Evolutionary conservation across 1,140 invertebrate genomes (phyloP).

Genomic region (Pararge aegeria): DNA sequence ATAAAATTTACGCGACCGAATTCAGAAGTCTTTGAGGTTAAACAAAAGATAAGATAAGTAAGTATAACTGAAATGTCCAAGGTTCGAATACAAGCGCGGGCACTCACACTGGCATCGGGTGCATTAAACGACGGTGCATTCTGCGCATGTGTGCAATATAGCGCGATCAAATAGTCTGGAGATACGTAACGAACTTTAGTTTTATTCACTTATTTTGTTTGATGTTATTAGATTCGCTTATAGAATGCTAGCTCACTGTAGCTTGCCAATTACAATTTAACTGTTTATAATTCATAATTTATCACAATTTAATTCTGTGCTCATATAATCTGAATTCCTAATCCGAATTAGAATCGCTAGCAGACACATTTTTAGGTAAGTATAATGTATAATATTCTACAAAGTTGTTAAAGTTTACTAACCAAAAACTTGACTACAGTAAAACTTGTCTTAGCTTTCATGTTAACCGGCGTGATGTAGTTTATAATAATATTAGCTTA

Average conservation of each 20-base stretch:
- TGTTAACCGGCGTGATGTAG: no score
- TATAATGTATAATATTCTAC: no score
- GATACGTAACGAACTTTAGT: slow-evolving; percentile 22
- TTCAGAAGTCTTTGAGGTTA: slow-evolving; percentile 50
- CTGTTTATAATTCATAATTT: no score
- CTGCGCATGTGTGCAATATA: slow-evolving; percentile 53
- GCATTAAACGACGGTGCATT: slow-evolving; percentile 63
- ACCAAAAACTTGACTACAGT: no score
- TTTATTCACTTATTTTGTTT: slow-evolving; percentile 3
- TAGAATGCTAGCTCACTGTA: not conserved
- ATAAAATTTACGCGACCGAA: slow-evolving; percentile 38
- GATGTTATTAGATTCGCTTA: not conserved
- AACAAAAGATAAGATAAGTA: slow-evolving; percentile 59
- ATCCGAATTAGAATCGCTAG: no score
- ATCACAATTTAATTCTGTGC: no score
- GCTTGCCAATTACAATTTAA: no score
- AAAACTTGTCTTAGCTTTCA: no score
- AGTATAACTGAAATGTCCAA: slow-evolving; percentile 66
- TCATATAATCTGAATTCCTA: no score
- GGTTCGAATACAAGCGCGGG: slow-evolving; percentile 63
- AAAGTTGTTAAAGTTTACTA: no score
- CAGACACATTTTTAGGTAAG: no score
- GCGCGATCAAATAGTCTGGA: slow-evolving; percentile 45
- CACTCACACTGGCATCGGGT: slow-evolving; percentile 49
- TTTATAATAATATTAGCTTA: no score